Percentiles rank a stretch among this genome's conserved stretches.
Conservation (phyloP, 2,888 invertebrate genomes). For the Drosophila melanosoma region DNA sequence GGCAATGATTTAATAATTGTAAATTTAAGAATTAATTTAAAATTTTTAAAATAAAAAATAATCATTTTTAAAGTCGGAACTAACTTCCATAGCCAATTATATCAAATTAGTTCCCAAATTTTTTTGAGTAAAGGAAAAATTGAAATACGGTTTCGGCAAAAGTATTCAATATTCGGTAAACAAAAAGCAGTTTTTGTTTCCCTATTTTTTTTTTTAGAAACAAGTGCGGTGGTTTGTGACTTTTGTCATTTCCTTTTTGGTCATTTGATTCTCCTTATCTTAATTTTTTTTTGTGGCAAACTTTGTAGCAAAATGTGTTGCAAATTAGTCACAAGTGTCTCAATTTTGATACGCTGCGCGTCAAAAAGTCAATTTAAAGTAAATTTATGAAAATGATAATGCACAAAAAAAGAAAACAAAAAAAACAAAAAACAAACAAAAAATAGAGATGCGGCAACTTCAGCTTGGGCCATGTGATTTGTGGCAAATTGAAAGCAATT, state of each 20-base stretch:
- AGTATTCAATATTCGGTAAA: not conserved
- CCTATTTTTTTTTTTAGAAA: slow-evolving; percentile 7
- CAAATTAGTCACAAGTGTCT: slow-evolving; percentile 75
- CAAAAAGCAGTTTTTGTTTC: not conserved
- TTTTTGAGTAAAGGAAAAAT: not conserved
- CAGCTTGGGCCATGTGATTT: slow-evolving; percentile 57
- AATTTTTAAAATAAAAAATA: too few species aligned
- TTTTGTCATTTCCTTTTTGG: slow-evolving; percentile 68
- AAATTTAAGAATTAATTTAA: too few species aligned
- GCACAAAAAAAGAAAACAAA: not conserved
- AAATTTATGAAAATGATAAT: slow-evolving; percentile 66
- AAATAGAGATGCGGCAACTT: slow-evolving; percentile 20
- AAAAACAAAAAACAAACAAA: not conserved
- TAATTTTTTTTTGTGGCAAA: slow-evolving; percentile 32
- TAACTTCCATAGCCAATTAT: too few species aligned
- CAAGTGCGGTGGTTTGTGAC: slow-evolving; percentile 49
- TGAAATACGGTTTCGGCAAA: not conserved
- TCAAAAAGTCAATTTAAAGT: slow-evolving; percentile 59
- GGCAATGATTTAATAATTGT: too few species aligned
- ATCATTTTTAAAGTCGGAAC: too few species aligned
- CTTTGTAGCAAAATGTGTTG: slow-evolving; percentile 62
- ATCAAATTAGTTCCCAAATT: too few species aligned
- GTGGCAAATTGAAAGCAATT: slow-evolving; percentile 76
- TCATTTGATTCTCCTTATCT: slow-evolving; percentile 17
- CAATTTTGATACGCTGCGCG: slow-evolving; percentile 44